Evolutionary conservation across 2,113 vertebrate genomes (phyloP).

Genomic region (Elgaria multicarinata): DNA sequence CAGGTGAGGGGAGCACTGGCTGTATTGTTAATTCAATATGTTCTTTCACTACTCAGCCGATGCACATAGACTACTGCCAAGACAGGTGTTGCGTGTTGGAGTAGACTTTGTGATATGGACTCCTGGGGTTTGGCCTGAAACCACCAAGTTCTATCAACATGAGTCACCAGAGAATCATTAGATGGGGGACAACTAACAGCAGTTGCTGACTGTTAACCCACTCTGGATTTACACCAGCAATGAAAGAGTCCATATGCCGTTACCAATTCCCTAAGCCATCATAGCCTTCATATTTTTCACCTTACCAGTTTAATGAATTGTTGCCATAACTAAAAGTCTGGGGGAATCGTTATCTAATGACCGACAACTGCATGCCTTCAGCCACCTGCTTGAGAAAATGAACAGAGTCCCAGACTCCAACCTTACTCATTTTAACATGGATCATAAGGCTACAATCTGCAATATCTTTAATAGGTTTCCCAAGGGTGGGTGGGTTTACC

Average conservation of each 20-base stretch:
- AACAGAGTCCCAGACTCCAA: constrained; percentile 12
- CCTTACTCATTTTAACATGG: constrained; percentile 34
- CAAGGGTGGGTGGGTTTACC: neutral
- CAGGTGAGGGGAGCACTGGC: neutral
- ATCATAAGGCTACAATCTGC: neutral
- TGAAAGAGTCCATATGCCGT: constrained; percentile 50
- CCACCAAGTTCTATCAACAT: neutral
- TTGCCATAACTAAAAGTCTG: constrained; percentile 50
- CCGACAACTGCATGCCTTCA: constrained; percentile 31
- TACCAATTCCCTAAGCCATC: constrained; percentile 48
- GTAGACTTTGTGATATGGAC: constrained; percentile 32
- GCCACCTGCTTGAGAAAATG: constrained; percentile 56
- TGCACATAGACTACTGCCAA: constrained; percentile 28
- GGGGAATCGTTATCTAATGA: constrained; percentile 54
- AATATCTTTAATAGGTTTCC: neutral
- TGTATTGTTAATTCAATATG: constrained; percentile 21
- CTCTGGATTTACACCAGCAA: constrained; percentile 34
- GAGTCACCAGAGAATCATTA: constrained; percentile 30
- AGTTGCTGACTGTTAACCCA: constrained; percentile 26
- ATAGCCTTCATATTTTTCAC: constrained; percentile 62
- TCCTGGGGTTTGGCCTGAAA: constrained; percentile 10
- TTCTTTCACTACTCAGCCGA: constrained; percentile 21
- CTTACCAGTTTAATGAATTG: constrained; percentile 60
- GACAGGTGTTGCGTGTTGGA: constrained; percentile 9
- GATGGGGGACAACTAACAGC: constrained; percentile 21